Evolutionary conservation across 1,140 invertebrate species (phyloP).

Genomic region (Bicyclus anynana): DNA sequence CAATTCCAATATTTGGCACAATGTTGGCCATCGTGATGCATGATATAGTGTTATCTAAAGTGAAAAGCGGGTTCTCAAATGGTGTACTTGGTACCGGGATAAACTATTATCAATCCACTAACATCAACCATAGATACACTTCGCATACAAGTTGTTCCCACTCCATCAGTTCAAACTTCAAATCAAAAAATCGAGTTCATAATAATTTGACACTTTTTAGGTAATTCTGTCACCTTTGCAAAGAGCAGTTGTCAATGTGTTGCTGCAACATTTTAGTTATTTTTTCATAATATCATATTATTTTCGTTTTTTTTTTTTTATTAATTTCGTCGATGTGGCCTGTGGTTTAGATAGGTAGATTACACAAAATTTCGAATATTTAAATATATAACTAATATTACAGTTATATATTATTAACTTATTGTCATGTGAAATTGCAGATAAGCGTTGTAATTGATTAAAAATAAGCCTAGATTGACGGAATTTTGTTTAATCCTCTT

Average conservation of each 20-base stretch:
- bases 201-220: background rate
- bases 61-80: too few relatives aligned
- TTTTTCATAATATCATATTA: constrained; percentile 15
- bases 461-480: too few relatives aligned
- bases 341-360: background rate
- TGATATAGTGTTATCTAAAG: too few relatives aligned
- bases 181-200: background rate
- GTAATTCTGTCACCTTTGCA: background rate
- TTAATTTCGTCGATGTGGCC: background rate
- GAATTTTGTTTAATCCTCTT: too few relatives aligned
- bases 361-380: too few relatives aligned
- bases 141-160: background rate
- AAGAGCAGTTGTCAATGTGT: constrained; percentile 1
- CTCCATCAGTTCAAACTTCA: background rate
- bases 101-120: background rate
- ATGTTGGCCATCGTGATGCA: too few relatives aligned
- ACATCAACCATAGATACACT: background rate
- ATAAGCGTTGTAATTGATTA: too few relatives aligned
- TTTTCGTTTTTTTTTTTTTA: background rate
- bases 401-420: background rate
- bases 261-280: background rate
- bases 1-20: too few relatives aligned
- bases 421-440: too few relatives aligned
- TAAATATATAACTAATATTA: too few relatives aligned
- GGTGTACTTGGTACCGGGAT: too few relatives aligned